Percentiles rank a stretch among this genome's conserved stretches.
Conservation (phyloP, 2,113 vertebrate species). For the Stercorarius parasiticus region DNA sequence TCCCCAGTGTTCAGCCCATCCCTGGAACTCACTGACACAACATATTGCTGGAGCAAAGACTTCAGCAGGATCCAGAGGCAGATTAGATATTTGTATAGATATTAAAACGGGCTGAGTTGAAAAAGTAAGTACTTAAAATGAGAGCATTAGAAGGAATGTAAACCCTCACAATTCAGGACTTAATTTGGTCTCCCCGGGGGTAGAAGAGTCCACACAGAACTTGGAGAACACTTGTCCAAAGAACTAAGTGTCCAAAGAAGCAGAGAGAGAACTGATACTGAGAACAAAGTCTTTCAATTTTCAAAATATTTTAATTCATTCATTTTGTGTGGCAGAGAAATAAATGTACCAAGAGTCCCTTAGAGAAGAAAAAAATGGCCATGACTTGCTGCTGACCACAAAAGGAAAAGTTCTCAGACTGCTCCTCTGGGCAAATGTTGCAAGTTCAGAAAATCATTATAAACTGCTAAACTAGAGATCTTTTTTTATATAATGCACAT, state of each 20-base stretch:
- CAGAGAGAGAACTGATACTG: not conserved
- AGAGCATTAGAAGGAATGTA: not conserved
- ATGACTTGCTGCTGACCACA: not conserved
- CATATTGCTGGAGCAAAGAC: not conserved
- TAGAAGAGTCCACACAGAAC: fast-evolving
- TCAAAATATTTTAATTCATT: not conserved
- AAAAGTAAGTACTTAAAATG: not conserved
- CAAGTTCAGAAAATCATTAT: not conserved
- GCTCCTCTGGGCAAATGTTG: not conserved
- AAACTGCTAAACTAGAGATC: not conserved
- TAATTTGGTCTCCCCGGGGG: not conserved
- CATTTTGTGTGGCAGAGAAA: not conserved
- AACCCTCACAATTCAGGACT: not conserved
- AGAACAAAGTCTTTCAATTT: not conserved
- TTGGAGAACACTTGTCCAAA: not conserved
- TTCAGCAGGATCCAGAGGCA: not conserved
- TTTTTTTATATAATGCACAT: not conserved
- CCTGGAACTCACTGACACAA: not conserved
- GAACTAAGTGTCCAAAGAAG: not conserved
- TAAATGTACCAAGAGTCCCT: not conserved
- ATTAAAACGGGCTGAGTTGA: not conserved
- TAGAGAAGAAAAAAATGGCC: not conserved
- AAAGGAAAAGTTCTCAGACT: not conserved
- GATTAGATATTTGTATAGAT: not conserved
- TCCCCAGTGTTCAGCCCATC: fast-evolving